Base-by-base conservation (phyloP, 23 tunicate species). In the Phallusia fumigata region DNA sequence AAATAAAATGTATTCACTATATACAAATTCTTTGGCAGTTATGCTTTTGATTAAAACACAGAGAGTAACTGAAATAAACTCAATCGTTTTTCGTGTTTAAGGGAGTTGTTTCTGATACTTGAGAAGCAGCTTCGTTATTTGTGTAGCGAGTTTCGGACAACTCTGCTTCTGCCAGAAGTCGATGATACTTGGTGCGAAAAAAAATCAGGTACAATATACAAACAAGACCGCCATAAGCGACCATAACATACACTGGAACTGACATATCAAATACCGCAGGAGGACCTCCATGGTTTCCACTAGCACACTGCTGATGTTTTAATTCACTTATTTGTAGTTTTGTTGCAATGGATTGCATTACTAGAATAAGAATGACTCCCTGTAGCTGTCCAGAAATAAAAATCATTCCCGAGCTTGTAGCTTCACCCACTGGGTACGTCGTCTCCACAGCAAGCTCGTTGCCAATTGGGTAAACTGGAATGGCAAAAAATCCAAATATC, bases 241-340 rank as follows among this genome's bases (percentile, higher is more conserved):
- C 80, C 97, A 92, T 87, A 0, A 92, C 83, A 44, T 92, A 92
- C 12, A 80, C 87, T 24, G 96, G 85, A 36, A 86, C 83, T 82
- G 88, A 79, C 74, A 65, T 65, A 52, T 82, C 85, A 6, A 2
- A 24, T 5, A 65, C 74, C 6, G 74, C 6, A 65, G 32, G 6
- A 30, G 32, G 6, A 65, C 74, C 11, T 26, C 32, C 74, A 12
- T 40, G 47, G 10, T 40, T 40, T 3, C 47, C 10, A 40, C 47
- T 40, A 10, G 47, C 10, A 40, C 47, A 40, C 10, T 40, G 47
- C 47, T 40, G 47, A 40, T 40, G 47, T 40, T 40, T 40, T 10
- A 40, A 40, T 10, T 40, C 47, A 40, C 47, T 40, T 40, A 40
- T 40, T 40, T 40, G 47, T 10, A 40, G 47, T 40, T 40, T 40